Evolutionary conservation across 2,113 vertebrate species (phyloP), one percentile per base, ranked within the genome.

Genomic region (Lagopus leucura): DNA sequence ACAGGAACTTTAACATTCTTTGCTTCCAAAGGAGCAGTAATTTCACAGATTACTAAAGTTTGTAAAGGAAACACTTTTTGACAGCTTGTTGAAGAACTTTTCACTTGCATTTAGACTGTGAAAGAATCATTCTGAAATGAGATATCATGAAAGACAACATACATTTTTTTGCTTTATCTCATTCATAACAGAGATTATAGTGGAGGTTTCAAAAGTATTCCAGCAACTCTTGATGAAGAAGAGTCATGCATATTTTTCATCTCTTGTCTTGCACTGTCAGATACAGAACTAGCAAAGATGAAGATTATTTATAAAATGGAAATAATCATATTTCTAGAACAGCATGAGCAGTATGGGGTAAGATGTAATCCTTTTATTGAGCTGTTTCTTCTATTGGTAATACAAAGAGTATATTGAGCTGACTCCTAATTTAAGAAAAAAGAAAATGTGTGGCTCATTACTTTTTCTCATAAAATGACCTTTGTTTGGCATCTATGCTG

Each of bases 251-350:
- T 48, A 28, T 15, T 80, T 88, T 85, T 86, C 48, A 88, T 45
- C 10, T 81, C 17, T 58, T 82, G 47, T 52, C 43, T 43, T 88
- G 20, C 55, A 8, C 20, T 93, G 40, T 60, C 75, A 60, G 67
- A 45, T 40, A 77, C 16, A n/a, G 60, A 88, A 94, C 89, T 93
- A 85, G 7, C 11, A 86, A 90, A 86, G 52, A 90, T 93, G 38
- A 88, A 76, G 54, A 50, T 82, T 90, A n/a, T n/a, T 48, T 61
- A 40, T 94, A 79, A 90, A 89, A 73, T 17, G 27, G 63, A 76
- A 94, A 88, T 79, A 88, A 90, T 80, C 27, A 24, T 30, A 63
- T 73, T 54, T 93, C 34, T 66, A 48, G 64, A 76, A 48, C 72
- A 82, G 22, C 48, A 61, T 79, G 13, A 93, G 14, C 19, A 73